phyloP scores from a whole-genome alignment of 2,888 invertebrate genomes.

The Poecilus cupreus region DNA sequence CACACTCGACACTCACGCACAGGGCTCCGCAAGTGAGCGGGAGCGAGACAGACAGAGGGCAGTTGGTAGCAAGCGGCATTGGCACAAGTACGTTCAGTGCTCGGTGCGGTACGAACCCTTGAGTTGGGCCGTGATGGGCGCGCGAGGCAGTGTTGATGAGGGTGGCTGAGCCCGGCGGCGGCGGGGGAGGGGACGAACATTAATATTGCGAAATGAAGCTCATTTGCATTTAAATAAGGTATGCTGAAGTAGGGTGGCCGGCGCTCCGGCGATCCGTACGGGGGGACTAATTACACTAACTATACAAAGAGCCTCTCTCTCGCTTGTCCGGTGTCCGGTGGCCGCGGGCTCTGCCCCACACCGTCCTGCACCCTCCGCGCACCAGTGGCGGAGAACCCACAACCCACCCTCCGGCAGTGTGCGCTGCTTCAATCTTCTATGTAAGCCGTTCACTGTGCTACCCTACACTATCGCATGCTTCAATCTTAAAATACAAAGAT shows the following conservation, averaged over 20 bases:
- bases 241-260: slow-evolving; percentile 64
- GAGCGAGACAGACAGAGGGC: slow-evolving; percentile 8
- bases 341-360: slow-evolving; percentile 38
- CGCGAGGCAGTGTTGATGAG: slow-evolving; percentile 54
- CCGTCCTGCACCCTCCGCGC: not conserved
- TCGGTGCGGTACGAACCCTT: slow-evolving; percentile 24
- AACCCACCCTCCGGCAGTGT: slow-evolving; percentile 16
- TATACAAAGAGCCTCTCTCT: slow-evolving; percentile 72
- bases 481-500: slow-evolving; percentile 40
- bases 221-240: slow-evolving; percentile 93
- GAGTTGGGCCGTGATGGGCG: slow-evolving; percentile 1
- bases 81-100: not conserved
- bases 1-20: not conserved
- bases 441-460: not conserved
- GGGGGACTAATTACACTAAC: slow-evolving; percentile 74
- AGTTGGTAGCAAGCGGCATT: not conserved
- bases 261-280: slow-evolving; percentile 64
- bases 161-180: slow-evolving; percentile 65
- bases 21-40: not conserved
- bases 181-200: slow-evolving; percentile 79
- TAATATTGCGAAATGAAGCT: slow-evolving; percentile 93
- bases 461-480: slow-evolving; percentile 5
- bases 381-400: slow-evolving; percentile 29
- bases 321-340: slow-evolving; percentile 70
- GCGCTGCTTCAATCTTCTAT: not conserved